A percentile compares a stretch with the other conserved stretches of the same genome.
Conservation (phyloP, 1,140 invertebrate species). For the Aphaenogaster ashmeadi region DNA sequence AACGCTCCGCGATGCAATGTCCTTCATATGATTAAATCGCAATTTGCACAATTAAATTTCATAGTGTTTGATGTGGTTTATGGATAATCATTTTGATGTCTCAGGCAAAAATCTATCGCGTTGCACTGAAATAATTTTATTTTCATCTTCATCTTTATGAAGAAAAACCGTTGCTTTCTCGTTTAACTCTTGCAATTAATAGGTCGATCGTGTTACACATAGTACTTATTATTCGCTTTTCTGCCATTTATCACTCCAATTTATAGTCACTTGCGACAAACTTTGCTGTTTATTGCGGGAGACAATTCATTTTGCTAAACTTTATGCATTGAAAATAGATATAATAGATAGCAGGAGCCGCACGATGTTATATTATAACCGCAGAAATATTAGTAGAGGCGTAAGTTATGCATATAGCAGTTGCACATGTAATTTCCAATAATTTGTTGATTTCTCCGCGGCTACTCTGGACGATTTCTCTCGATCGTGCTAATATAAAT, state of each 20-base stretch:
- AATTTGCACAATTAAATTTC: slow-evolving; percentile 44
- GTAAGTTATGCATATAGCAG: not conserved
- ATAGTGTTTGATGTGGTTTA: slow-evolving; percentile 10
- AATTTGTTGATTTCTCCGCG: slow-evolving; percentile 23
- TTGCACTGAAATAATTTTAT: slow-evolving; percentile 6
- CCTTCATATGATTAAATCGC: slow-evolving; percentile 12
- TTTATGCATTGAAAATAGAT: slow-evolving; percentile 10
- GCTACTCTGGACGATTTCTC: not conserved
- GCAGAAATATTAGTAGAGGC: not conserved
- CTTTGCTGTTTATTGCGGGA: slow-evolving; percentile 3
- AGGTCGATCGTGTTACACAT: slow-evolving; percentile 14
- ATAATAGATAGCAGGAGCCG: not conserved
- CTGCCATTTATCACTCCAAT: not conserved
- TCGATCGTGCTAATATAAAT: not conserved
- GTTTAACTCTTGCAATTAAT: not conserved
- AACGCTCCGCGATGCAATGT: not conserved
- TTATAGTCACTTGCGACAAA: not conserved
- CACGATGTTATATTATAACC: slow-evolving; percentile 8
- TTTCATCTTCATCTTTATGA: not conserved
- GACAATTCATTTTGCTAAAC: not conserved
- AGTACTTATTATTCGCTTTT: not conserved
- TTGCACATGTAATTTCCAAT: slow-evolving; percentile 4
- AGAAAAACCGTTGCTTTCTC: not conserved
- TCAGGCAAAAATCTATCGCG: not conserved
- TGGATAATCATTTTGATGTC: slow-evolving; percentile 4